Percentiles rank a stretch among this genome's conserved stretches.
Evolutionary conservation across 2,888 invertebrate species (phyloP).

Genomic region (Alloplasta piceator): DNA sequence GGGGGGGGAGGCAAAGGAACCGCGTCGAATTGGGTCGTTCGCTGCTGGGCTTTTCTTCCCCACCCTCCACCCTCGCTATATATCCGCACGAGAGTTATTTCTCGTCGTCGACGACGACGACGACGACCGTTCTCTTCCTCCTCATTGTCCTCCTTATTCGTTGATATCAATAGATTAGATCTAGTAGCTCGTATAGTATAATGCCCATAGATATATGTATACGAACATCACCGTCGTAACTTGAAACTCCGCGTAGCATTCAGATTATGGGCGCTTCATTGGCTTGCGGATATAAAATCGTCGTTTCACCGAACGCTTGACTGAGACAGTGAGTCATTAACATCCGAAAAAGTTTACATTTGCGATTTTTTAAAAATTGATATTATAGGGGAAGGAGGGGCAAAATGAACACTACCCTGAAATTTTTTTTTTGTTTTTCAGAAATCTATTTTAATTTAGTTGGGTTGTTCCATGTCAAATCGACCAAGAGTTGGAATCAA

Average conservation of each 20-base stretch:
- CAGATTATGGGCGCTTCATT: neutral
- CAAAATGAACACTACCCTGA: no score
- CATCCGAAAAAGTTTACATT: neutral
- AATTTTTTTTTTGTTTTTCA: no score
- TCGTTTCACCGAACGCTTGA: neutral
- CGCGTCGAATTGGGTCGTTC: conserved; percentile 64
- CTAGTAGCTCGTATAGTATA: conserved; percentile 17
- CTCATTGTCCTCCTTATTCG: conserved; percentile 21
- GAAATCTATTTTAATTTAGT: no score
- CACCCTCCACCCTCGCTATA: conserved; percentile 12
- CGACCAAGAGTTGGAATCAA: no score
- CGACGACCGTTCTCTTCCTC: conserved; percentile 23
- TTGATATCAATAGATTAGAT: conserved; percentile 57
- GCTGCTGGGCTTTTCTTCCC: conserved; percentile 46
- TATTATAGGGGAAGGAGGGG: no score
- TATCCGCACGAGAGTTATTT: conserved; percentile 29
- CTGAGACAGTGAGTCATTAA: neutral
- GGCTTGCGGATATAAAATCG: neutral
- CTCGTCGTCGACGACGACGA: conserved; percentile 12
- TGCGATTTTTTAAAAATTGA: neutral
- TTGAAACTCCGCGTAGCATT: conserved; percentile 23
- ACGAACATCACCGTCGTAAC: conserved; percentile 10
- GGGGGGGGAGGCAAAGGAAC: conserved; percentile 50
- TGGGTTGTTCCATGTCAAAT: no score
- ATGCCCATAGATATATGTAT: conserved; percentile 8